Conservation (phyloP, 2,888 invertebrate species). For the Pheosia gnoma region DNA sequence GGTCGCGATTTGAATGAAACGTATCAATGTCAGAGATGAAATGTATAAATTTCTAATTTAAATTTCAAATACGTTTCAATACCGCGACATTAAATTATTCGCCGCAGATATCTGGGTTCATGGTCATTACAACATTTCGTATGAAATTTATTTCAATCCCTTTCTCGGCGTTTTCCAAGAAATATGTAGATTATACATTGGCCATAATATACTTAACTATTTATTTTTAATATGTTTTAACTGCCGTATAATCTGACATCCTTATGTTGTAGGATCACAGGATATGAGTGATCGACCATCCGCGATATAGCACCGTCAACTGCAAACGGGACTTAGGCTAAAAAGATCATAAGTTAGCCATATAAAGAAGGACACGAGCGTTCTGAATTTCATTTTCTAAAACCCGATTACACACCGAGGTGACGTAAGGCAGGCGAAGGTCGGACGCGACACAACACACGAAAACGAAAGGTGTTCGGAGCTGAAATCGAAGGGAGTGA, state of each 20-base stretch:
- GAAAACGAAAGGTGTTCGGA: constrained; percentile 79
- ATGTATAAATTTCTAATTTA: constrained; percentile 10
- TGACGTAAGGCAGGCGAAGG: constrained; percentile 71
- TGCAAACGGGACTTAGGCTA: constrained; percentile 48
- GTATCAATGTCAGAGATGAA: constrained; percentile 12
- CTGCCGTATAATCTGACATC: not conserved
- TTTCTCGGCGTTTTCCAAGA: no score
- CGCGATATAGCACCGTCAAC: constrained; percentile 31
- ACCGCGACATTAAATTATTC: constrained; percentile 5
- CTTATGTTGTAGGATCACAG: not conserved
- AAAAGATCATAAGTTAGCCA: constrained; percentile 68
- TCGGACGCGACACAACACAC: constrained; percentile 70
- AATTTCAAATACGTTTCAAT: constrained; percentile 15
- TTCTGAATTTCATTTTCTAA: constrained; percentile 82
- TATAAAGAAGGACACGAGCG: constrained; percentile 73
- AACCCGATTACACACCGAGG: constrained; percentile 75
- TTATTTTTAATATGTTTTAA: not conserved
- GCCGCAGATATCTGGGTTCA: constrained; percentile 6
- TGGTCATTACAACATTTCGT: constrained; percentile 11
- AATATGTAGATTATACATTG: no score
- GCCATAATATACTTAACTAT: no score
- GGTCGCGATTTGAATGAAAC: constrained; percentile 14
- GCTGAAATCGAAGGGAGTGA: constrained; percentile 79
- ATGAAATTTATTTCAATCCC: not conserved
- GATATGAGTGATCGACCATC: constrained; percentile 17